Percentiles rank a stretch among this genome's conserved stretches.
Evolutionary conservation across 2,797 vertebrate species (phyloP).

Genomic region (Typhlichthys eigenmanni): DNA sequence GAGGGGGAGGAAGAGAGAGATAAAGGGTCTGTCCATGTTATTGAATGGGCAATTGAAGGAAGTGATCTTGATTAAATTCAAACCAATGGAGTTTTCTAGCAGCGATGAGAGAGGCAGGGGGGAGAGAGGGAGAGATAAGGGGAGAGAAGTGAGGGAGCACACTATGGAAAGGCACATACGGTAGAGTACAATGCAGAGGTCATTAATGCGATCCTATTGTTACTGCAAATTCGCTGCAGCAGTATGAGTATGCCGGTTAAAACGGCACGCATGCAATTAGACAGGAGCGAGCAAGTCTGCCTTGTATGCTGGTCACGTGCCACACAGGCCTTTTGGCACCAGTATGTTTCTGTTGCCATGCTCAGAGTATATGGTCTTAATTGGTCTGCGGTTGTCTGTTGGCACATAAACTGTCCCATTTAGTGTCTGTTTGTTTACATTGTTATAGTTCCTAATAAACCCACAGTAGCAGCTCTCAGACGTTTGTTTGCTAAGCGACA

Average conservation of each 20-base stretch:
- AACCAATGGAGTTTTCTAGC: conserved; percentile 2
- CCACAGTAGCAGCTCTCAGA: conserved; percentile 52
- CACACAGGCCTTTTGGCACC: conserved; percentile 52
- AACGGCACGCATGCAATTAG: conserved; percentile 62
- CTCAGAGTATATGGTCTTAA: conserved; percentile 48
- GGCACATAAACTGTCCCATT: conserved; percentile 46
- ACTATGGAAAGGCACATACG: too few species aligned
- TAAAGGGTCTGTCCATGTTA: background rate
- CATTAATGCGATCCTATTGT: conserved; percentile 47
- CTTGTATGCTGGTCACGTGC: conserved; percentile 53
- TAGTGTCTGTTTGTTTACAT: conserved; percentile 55
- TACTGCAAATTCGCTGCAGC: conserved; percentile 51
- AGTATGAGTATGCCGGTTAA: conserved; percentile 20
- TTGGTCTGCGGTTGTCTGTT: conserved; percentile 47
- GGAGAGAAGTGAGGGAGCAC: conserved; percentile 8
- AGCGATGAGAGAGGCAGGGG: background rate
- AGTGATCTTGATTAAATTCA: conserved; percentile 8
- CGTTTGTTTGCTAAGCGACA: conserved; percentile 36
- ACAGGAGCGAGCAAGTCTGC: conserved; percentile 27
- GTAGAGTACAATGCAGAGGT: conserved; percentile 39
- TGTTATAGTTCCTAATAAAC: conserved; percentile 51
- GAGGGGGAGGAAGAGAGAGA: background rate
- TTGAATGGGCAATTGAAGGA: background rate
- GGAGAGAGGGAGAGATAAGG: conserved; percentile 8
- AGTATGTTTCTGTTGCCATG: conserved; percentile 50